These are phyloP conservation scores for Trachelipus rathkii DNA, from an alignment of 1,140 invertebrate species.

Conservation along the genomic window DNA sequence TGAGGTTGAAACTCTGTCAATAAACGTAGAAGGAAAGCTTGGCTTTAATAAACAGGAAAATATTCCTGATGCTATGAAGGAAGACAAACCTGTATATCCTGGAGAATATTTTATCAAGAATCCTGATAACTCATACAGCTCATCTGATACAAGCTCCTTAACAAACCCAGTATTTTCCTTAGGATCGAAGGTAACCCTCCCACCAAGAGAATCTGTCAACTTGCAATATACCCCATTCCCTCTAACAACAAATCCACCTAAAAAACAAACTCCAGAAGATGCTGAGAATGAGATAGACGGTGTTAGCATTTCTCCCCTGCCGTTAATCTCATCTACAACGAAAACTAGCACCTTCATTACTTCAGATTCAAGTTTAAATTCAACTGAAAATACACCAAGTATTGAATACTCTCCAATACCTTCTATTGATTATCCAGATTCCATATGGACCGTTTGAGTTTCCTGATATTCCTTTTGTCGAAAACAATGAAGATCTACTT, in stretches of 20 bases:
- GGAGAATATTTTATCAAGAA: constrained; percentile 37
- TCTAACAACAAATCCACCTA: constrained; percentile 41
- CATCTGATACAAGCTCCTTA: constrained; percentile 10
- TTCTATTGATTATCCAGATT: constrained; percentile 32
- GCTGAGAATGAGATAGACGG: too few relatives aligned
- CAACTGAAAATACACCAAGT: constrained; percentile 24
- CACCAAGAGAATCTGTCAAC: constrained; percentile 30
- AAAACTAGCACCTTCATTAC: too few relatives aligned
- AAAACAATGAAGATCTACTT: constrained; percentile 16
- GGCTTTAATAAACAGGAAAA: constrained; percentile 23
- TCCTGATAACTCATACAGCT: constrained; percentile 29
- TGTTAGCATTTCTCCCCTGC: too few relatives aligned
- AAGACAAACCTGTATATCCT: constrained; percentile 34
- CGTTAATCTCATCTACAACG: too few relatives aligned
- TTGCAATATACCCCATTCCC: constrained; percentile 43
- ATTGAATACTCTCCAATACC: constrained; percentile 39
- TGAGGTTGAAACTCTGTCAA: neutral
- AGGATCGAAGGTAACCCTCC: constrained; percentile 25
- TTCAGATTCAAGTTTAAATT: neutral
- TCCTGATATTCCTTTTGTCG: constrained; percentile 23
- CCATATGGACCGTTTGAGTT: constrained; percentile 32
- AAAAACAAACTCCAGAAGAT: neutral
- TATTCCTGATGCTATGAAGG: constrained; percentile 21
- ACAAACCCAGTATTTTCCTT: constrained; percentile 40
- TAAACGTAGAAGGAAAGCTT: constrained; percentile 7